Evolutionary conservation across 2,888 invertebrate species (phyloP).

Genomic region (Conus canariensis): DNA sequence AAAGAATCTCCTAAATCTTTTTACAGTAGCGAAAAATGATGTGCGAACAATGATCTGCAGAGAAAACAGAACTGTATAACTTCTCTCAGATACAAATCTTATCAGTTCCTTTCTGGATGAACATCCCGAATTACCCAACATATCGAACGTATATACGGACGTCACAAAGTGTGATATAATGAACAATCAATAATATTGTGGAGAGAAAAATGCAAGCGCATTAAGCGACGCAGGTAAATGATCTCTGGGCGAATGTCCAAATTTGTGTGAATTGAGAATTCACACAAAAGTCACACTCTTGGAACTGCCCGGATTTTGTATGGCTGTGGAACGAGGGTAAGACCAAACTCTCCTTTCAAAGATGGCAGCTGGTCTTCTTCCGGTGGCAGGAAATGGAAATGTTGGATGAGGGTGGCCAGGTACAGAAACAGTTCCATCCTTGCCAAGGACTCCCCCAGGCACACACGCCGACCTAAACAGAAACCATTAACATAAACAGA

Average conservation of each 20-base stretch:
- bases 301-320: not conserved
- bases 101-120: too few species aligned
- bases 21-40: too few species aligned
- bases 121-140: too few species aligned
- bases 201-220: not conserved
- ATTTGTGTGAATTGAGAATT: not conserved
- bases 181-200: too few species aligned
- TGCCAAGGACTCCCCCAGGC: not conserved
- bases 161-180: too few species aligned
- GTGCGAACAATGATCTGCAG: too few species aligned
- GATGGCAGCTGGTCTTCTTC: not conserved
- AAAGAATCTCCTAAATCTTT: too few species aligned
- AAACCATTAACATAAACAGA: too few species aligned
- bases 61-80: too few species aligned
- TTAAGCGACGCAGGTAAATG: not conserved
- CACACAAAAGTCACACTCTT: not conserved
- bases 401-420: not conserved
- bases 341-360: not conserved
- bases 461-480: not conserved
- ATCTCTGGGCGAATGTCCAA: not conserved
- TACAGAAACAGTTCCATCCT: not conserved
- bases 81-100: too few species aligned
- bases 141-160: too few species aligned
- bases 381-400: conserved; percentile 6
- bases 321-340: not conserved